Conservation (phyloP, 2,888 invertebrate genomes). For the Coelopa pilipes region DNA sequence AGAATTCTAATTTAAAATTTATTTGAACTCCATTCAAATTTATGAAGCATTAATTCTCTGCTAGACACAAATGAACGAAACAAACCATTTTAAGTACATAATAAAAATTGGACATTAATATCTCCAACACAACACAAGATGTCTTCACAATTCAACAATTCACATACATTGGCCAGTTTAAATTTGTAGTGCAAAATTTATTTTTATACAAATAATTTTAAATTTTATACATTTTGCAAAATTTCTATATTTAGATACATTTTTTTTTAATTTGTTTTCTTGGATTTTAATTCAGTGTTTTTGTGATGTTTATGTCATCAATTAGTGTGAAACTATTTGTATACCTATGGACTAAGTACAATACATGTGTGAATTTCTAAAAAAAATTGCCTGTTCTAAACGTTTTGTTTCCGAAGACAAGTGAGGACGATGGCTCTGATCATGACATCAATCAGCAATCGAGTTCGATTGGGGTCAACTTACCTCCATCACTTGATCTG, state of each 20-base stretch:
- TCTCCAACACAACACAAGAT: no score
- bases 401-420: no score
- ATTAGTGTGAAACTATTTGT: neutral
- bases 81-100: neutral
- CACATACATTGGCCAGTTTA: neutral
- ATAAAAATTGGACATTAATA: neutral
- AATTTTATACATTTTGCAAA: slow-evolving; percentile 14
- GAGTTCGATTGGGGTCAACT: no score
- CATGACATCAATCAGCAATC: no score
- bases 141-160: no score
- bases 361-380: slow-evolving; percentile 21
- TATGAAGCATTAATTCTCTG: neutral
- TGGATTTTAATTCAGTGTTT: neutral
- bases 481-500: neutral
- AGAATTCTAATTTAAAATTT: slow-evolving; percentile 14
- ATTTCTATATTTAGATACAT: slow-evolving; percentile 15
- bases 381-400: neutral
- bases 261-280: slow-evolving; percentile 29
- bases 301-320: slow-evolving; percentile 1
- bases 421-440: no score
- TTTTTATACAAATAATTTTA: slow-evolving; percentile 26
- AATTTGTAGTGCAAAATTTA: slow-evolving; percentile 27
- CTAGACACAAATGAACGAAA: no score
- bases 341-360: slow-evolving; percentile 22
- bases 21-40: slow-evolving; percentile 24